Base-by-base conservation (phyloP, 2,888 invertebrate species). In the Agriopis marginaria region DNA sequence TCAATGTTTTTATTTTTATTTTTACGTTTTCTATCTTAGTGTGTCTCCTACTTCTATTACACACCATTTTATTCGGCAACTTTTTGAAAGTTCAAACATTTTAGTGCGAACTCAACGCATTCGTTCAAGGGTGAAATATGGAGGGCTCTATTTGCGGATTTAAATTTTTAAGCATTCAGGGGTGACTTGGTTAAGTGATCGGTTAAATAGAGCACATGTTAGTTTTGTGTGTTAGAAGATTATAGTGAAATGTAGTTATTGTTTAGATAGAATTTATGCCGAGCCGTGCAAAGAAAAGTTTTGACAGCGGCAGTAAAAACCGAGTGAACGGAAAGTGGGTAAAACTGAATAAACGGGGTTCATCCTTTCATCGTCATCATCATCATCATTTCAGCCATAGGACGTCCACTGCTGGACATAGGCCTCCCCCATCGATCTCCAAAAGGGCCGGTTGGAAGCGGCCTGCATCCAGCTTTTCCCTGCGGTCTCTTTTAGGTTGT, bases 91-190 rank as follows among this genome's bases (percentile, higher is more conserved):
- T 87, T 89, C 83, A 84, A 88, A 86, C 84, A 83, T 86, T 88
- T 85, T 80, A 69, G 56, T 62, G 45, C 45, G 42, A 87, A 82
- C 80, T 86, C 79, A 83, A 76, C 83, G 74, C 77, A 75, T 78
- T 83, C 79, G 80, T 66, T 81, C 89, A 87, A 87, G 92, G 93
- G 89, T 91, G 84, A 91, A 93, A 92, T 90, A 90, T 91, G 83
- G 76, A 77, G 84, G 86, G 87, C 76, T 76, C 80, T 85, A 86
- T 88, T 89, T 87, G 89, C 88, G 84, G 90, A 91, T 92, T 91
- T 87, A 87, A 88, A 88, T 79, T 82, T 82, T 86, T 87, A 84
- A 82, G 71, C 78, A 75, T 81, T 81, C 81, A 83, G 79, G 82
- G 77, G 80, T 78, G 79, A 74, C 74, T 78, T 61, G 79, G 81